Evolutionary conservation across 2,888 invertebrate genomes (phyloP).

Genomic region (Brachynemurus nebulosus): DNA sequence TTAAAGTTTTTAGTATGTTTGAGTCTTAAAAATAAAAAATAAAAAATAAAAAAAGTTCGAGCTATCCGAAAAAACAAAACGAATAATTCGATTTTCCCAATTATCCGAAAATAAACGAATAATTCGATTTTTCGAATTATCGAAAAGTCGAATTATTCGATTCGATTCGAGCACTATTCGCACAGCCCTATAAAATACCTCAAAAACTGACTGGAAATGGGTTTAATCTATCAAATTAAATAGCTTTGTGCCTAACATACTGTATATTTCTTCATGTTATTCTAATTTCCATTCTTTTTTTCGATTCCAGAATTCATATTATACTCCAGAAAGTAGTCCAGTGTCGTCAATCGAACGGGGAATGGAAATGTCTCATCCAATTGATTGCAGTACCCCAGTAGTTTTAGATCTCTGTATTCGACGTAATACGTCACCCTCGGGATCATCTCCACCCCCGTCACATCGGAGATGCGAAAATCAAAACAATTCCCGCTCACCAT

Average conservation of each 20-base stretch:
- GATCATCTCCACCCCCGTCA: conserved; percentile 14
- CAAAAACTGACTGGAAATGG: too few relatives aligned
- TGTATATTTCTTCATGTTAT: too few relatives aligned
- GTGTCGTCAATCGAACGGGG: background rate
- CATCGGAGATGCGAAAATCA: background rate
- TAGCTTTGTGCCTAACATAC: background rate
- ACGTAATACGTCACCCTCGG: conserved; percentile 14
- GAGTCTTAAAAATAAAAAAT: too few relatives aligned
- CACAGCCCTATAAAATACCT: too few relatives aligned
- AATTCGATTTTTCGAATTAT: too few relatives aligned
- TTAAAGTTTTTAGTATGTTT: too few relatives aligned
- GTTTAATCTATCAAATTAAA: background rate
- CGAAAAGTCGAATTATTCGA: too few relatives aligned
- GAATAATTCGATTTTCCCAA: too few relatives aligned
- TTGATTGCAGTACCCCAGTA: background rate
- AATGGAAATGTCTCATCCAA: background rate
- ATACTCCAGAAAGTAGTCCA: conserved; percentile 5
- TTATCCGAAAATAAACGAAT: too few relatives aligned
- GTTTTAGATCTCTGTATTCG: conserved; percentile 24
- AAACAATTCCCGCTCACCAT: conserved; percentile 6
- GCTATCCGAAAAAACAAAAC: too few relatives aligned
- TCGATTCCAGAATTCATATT: background rate
- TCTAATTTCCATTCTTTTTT: background rate
- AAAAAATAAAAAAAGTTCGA: too few relatives aligned
- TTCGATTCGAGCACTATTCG: too few relatives aligned